Percentiles rank a stretch among this genome's conserved stretches.
Evolutionary conservation across 2,797 vertebrate genomes (phyloP).

Genomic region (Salmo trutta): DNA sequence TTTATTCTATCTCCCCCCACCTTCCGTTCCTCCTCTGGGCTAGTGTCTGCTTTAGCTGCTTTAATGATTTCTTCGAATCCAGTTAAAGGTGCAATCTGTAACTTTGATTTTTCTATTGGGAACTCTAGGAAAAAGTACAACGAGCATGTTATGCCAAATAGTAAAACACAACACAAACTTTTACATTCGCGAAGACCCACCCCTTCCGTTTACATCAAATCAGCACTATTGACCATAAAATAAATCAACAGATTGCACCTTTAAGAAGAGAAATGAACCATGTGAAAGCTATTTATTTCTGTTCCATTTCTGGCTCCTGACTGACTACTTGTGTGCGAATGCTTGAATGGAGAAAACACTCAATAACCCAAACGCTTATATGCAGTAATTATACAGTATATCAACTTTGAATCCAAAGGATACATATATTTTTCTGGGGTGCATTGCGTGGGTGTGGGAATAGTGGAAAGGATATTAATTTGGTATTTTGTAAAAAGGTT

Average conservation of each 20-base stretch:
- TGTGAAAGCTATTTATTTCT: constrained; percentile 56
- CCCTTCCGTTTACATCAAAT: neutral
- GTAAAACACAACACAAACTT: neutral
- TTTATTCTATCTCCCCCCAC: constrained; percentile 19
- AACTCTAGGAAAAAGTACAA: constrained; percentile 7
- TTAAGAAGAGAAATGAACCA: constrained; percentile 50
- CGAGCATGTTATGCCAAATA: neutral
- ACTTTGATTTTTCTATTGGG: constrained; percentile 52
- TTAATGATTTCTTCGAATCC: constrained; percentile 44
- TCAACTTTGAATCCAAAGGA: constrained; percentile 69
- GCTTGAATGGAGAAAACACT: constrained; percentile 54
- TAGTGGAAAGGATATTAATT: constrained; percentile 43
- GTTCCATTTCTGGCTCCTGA: constrained; percentile 38
- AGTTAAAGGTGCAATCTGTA: constrained; percentile 69
- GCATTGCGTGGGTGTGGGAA: constrained; percentile 30
- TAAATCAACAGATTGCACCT: neutral
- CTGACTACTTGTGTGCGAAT: constrained; percentile 56
- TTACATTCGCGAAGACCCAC: neutral
- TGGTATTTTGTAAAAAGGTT: constrained; percentile 60
- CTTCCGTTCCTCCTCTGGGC: constrained; percentile 8
- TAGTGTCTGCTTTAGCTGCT: too few species aligned
- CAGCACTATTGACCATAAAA: constrained; percentile 58
- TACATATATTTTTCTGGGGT: constrained; percentile 58
- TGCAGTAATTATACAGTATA: constrained; percentile 71
- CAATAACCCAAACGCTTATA: constrained; percentile 57